These are phyloP conservation scores for Drosophila paramelanica DNA, from an alignment of 2,888 invertebrate species.

Conservation along the genomic window DNA sequence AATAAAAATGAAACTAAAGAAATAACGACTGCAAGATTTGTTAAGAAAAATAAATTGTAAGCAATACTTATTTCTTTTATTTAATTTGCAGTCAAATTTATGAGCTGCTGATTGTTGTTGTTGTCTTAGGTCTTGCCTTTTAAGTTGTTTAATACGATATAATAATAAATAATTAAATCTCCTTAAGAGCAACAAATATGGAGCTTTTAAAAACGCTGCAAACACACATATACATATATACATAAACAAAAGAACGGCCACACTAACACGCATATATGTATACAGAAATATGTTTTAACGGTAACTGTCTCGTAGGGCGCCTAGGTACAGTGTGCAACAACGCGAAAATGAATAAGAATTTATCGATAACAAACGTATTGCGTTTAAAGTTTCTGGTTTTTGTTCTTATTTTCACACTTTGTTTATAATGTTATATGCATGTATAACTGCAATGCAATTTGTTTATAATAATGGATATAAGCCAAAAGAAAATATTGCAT, in stretches of 20 bases:
- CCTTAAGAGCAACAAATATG: slow-evolving; percentile 29
- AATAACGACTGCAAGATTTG: not conserved
- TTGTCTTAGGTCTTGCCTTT: slow-evolving; percentile 10
- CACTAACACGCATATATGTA: not conserved
- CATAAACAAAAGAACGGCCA: slow-evolving; percentile 5
- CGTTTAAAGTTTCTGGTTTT: slow-evolving; percentile 24
- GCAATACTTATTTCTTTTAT: slow-evolving; percentile 31
- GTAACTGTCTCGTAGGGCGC: slow-evolving; percentile 4
- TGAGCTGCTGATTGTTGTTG: slow-evolving; percentile 10
- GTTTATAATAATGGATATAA: not conserved
- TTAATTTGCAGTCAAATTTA: slow-evolving; percentile 23
- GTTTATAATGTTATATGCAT: slow-evolving; percentile 17
- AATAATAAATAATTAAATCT: slow-evolving; percentile 18
- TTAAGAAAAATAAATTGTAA: slow-evolving; percentile 13
- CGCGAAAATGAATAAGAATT: not conserved
- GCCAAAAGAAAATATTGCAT: not conserved
- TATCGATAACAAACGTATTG: slow-evolving; percentile 37
- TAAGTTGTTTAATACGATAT: slow-evolving; percentile 21
- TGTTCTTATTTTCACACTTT: slow-evolving; percentile 12
- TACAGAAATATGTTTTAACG: slow-evolving; percentile 14
- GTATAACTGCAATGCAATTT: not conserved
- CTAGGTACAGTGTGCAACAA: slow-evolving; percentile 15
- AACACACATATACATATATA: not conserved
- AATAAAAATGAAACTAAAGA: not conserved
- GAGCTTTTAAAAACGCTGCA: slow-evolving; percentile 12